A percentile compares a stretch with the other conserved stretches of the same genome.
These are phyloP conservation scores for Eupeodes luniger DNA, from an alignment of 2,888 invertebrate species.

Conservation along the genomic window DNA sequence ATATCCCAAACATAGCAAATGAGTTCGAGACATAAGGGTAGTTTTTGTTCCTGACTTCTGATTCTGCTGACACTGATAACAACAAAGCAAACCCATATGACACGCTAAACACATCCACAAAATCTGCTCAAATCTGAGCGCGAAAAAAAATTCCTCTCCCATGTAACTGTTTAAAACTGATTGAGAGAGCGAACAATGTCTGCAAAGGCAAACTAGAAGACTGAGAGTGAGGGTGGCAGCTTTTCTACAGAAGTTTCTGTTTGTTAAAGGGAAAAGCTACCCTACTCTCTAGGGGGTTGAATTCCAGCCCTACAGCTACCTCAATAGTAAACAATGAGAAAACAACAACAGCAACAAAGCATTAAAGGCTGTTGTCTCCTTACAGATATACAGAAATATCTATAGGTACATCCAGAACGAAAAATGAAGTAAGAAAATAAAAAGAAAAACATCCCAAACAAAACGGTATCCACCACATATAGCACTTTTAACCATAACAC, in stretches of 20 bases:
- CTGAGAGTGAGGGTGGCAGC: conserved; percentile 19
- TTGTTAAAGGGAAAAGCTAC: conserved; percentile 5
- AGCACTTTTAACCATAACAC: conserved; percentile 2
- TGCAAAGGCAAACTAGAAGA: not conserved
- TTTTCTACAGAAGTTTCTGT: conserved; percentile 27
- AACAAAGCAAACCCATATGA: conserved; percentile 58
- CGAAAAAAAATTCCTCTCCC: too few relatives aligned
- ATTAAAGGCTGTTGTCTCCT: conserved; percentile 42
- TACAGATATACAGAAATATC: conserved; percentile 15
- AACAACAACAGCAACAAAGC: conserved; percentile 51
- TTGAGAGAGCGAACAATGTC: conserved; percentile 1
- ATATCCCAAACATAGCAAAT: conserved; percentile 41
- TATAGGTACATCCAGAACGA: conserved; percentile 51
- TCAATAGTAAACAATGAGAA: conserved; percentile 11
- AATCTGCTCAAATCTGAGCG: too few relatives aligned
- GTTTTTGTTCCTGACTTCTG: not conserved
- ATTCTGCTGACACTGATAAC: conserved; percentile 20
- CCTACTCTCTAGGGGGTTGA: conserved; percentile 5
- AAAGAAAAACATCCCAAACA: conserved; percentile 52
- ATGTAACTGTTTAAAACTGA: conserved; percentile 37
- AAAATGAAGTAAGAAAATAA: conserved; percentile 24
- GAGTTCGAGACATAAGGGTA: conserved; percentile 23
- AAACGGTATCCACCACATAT: conserved; percentile 9
- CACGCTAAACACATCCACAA: conserved; percentile 32
- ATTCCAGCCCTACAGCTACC: not conserved